A percentile compares a stretch with the other conserved stretches of the same genome.
These are phyloP conservation scores for Tribolium castaneum DNA, from an alignment of 1,140 invertebrate genomes.

Conservation along the genomic window DNA sequence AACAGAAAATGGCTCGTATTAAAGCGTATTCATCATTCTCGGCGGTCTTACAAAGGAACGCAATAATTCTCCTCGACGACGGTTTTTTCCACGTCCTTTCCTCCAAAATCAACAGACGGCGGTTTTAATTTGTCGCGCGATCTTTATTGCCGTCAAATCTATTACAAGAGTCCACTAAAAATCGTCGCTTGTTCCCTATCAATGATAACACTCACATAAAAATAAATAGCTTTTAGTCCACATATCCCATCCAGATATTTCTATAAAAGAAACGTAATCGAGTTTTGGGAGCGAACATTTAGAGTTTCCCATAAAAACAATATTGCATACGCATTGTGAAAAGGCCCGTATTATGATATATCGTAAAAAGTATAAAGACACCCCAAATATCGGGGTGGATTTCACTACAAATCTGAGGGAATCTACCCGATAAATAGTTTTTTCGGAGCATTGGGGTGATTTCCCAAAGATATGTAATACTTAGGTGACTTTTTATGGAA, in stretches of 20 bases:
- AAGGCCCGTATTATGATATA: conserved; percentile 59
- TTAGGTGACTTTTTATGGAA: conserved; percentile 12
- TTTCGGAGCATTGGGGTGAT: conserved; percentile 51
- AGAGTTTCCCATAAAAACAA: conserved; percentile 55
- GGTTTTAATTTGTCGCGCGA: conserved; percentile 17
- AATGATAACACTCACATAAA: conserved; percentile 58
- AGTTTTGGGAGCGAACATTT: conserved; percentile 46
- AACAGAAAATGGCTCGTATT: conserved; percentile 42
- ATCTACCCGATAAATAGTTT: conserved; percentile 55
- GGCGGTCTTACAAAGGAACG: conserved; percentile 25
- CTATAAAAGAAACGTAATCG: conserved; percentile 53
- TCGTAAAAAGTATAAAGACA: conserved; percentile 58
- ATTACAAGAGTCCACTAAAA: conserved; percentile 47
- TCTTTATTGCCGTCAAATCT: conserved; percentile 21
- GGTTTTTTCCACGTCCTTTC: not conserved
- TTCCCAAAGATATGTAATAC: conserved; percentile 32
- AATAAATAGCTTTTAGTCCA: conserved; percentile 56
- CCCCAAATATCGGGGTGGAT: conserved; percentile 53
- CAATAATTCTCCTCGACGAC: conserved; percentile 33
- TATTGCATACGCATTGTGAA: conserved; percentile 58
- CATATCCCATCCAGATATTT: conserved; percentile 44
- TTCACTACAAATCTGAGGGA: conserved; percentile 58
- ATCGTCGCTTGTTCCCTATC: conserved; percentile 53
- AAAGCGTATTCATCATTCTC: conserved; percentile 38
- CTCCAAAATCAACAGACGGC: conserved; percentile 49